Percentiles rank a stretch among this genome's conserved stretches.
phyloP scores from a whole-genome alignment of 2,888 invertebrate genomes.

The Parascotia fuliginaria region DNA sequence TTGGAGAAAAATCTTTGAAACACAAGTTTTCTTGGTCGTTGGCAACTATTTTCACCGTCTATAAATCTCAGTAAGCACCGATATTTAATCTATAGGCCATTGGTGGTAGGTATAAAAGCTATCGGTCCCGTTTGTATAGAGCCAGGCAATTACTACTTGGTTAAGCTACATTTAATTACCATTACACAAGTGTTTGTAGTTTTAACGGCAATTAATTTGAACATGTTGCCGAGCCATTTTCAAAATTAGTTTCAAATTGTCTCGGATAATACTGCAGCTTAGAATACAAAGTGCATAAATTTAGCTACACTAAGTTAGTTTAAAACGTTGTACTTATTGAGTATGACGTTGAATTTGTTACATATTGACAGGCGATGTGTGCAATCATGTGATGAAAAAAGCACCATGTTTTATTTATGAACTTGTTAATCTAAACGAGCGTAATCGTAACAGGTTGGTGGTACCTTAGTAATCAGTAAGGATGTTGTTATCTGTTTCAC shows the following conservation, averaged over 20 bases:
- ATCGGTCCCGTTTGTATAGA: conserved; percentile 47
- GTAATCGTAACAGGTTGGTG: too few species aligned
- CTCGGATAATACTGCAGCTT: not conserved
- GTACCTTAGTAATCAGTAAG: too few species aligned
- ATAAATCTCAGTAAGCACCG: conserved; percentile 64
- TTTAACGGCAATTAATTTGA: conserved; percentile 49
- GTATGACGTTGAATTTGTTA: not conserved
- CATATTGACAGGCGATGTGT: too few species aligned
- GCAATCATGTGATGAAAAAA: too few species aligned
- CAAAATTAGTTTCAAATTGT: conserved; percentile 21
- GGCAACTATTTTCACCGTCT: conserved; percentile 49
- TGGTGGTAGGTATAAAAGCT: conserved; percentile 50
- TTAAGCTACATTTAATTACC: conserved; percentile 58
- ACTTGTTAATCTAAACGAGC: too few species aligned
- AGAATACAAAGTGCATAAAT: conserved; percentile 11
- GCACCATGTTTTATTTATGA: too few species aligned
- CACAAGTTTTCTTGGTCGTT: conserved; percentile 31
- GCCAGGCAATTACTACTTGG: conserved; percentile 54
- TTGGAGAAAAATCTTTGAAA: conserved; percentile 24
- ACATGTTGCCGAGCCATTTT: conserved; percentile 21
- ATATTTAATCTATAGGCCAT: conserved; percentile 61
- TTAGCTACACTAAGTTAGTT: conserved; percentile 44
- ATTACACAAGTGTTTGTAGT: conserved; percentile 53
- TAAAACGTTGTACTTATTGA: not conserved
- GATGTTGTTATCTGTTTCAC: too few species aligned